A percentile compares a stretch with the other conserved stretches of the same genome.
These are phyloP conservation scores for Fregetta grallaria DNA, from an alignment of 2,113 vertebrate species.

Conservation along the genomic window DNA sequence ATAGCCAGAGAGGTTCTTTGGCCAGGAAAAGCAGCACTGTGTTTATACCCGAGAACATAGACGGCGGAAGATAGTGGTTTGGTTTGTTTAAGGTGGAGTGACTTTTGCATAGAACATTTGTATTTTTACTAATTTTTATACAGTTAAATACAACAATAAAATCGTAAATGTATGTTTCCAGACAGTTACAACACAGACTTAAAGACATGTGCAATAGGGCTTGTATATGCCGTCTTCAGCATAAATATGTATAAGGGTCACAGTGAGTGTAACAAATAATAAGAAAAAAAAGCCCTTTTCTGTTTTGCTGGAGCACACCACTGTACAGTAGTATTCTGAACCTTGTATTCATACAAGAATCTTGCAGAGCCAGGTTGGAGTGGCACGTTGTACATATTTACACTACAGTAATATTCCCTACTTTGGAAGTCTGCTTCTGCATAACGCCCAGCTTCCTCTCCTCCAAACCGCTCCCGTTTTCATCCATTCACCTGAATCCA, in stretches of 20 bases:
- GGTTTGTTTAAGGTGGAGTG: constrained; percentile 33
- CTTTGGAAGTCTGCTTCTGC: neutral
- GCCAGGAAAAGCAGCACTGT: neutral
- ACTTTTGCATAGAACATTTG: neutral
- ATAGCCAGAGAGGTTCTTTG: neutral
- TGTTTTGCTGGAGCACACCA: neutral
- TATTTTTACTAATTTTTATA: neutral
- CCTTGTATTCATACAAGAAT: neutral
- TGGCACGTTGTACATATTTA: neutral
- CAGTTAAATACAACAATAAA: neutral
- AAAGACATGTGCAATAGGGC: neutral
- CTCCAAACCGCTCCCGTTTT: neutral
- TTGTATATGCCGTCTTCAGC: neutral
- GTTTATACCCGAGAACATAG: neutral
- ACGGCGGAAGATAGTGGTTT: constrained; percentile 1
- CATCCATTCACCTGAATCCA: neutral
- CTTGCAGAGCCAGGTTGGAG: neutral
- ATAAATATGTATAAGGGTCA: neutral
- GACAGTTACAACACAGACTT: neutral
- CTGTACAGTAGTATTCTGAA: neutral
- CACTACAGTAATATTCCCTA: neutral
- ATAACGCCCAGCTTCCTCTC: neutral
- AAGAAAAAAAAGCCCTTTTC: too few species aligned
- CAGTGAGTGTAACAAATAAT: neutral
- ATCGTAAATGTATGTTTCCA: neutral